Evolutionary conservation across 2,113 vertebrate genomes (phyloP).

Genomic region (Peromyscus leucopus): DNA sequence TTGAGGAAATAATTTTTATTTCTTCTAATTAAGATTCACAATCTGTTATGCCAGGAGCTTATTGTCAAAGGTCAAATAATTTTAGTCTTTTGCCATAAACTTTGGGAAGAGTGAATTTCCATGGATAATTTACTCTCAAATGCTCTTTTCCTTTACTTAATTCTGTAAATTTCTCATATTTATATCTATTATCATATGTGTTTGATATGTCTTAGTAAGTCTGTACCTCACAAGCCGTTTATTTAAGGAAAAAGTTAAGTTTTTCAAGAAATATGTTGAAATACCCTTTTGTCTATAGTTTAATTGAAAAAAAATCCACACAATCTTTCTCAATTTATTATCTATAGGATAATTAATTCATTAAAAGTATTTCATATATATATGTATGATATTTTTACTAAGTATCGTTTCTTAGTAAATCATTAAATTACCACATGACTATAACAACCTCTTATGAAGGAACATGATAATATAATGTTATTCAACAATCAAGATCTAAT

Average conservation of each 20-base stretch:
- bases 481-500: neutral
- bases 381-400: neutral
- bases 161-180: conserved; percentile 33
- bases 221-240: neutral
- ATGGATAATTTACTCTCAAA: conserved; percentile 12
- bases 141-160: conserved; percentile 1
- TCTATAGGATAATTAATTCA: neutral
- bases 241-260: conserved; percentile 19
- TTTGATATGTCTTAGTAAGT: neutral
- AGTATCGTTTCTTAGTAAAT: neutral
- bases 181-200: neutral
- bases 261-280: conserved; percentile 11
- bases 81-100: conserved; percentile 75
- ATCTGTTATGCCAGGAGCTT: conserved; percentile 64
- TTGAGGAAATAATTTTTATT: conserved; percentile 38
- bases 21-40: conserved; percentile 74
- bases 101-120: conserved; percentile 46
- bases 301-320: neutral
- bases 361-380: neutral
- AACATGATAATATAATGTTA: neutral
- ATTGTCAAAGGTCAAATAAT: conserved; percentile 60
- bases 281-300: neutral
- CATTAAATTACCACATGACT: neutral
- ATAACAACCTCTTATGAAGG: neutral
- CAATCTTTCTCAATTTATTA: neutral